Base-by-base conservation (phyloP, 2,797 vertebrate species). In the Bovichtus variegatus region DNA sequence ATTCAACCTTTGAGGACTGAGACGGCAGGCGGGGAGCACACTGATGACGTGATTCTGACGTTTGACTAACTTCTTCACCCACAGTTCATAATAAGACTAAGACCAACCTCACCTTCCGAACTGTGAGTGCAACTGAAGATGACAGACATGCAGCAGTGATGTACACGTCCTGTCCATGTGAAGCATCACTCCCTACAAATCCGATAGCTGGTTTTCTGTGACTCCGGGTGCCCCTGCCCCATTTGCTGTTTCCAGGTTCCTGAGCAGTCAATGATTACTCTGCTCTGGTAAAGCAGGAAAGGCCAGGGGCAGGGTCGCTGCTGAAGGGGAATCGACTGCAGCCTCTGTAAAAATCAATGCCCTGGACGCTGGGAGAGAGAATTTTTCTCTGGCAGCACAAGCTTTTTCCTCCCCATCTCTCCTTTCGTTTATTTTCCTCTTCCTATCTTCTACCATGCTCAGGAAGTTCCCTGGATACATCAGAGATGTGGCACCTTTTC, bases 281-380 rank as follows among this genome's bases (percentile, higher is more conserved):
- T 68, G 83, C 89, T 86, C 80, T 85, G 86, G 81, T 83, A 84
- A 87, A 89, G 88, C 95, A 94, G 94, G 91, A 94, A 95, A 82
- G 61, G 92, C 94, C 93, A 29, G 83, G 12, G 94, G 94, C 92
- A 87, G 85, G 86, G 88, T 91, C 74, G 76, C 79, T 70, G 80
- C 66, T 90, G 87, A 91, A 90, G 86, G 91, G 89, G 92, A 94
- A 96, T 96, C 93, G 91, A 96, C 91, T 78, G 71, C 63, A 83
- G 74, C 66, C 53, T 60, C 82, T 73, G 91, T 92, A 95, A 95
- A 95, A 95, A 95, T 96, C 94, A 96, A 67, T 79, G 89, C 83
- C 84, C 81, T 76, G 89, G 87, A 83, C 41, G 49, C 76, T 43
- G 54, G 1, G 51, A 65, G 60, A 68, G 47, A 71, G 53, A 13